phyloP scores from a whole-genome alignment of 2,888 invertebrate genomes.

The Drosophila flavopinicola region DNA sequence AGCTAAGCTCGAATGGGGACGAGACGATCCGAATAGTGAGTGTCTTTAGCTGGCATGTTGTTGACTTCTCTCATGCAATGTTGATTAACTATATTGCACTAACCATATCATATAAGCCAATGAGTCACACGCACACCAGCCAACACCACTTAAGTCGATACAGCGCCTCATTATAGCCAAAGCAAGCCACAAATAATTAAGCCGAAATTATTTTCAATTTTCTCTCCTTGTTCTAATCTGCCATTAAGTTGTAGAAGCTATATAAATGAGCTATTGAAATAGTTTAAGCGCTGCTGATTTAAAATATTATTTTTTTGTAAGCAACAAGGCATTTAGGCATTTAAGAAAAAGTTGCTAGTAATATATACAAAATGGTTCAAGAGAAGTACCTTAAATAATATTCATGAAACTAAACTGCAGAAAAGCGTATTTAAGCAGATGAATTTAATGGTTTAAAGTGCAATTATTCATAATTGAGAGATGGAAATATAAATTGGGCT shows the following conservation, averaged over 20 bases:
- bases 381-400: too few relatives aligned
- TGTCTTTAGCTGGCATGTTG: slow-evolving; percentile 57
- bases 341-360: too few relatives aligned
- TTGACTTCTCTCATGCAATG: slow-evolving; percentile 70
- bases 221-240: slow-evolving; percentile 29
- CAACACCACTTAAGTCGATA: slow-evolving; percentile 50
- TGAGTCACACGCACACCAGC: slow-evolving; percentile 60
- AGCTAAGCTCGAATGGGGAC: slow-evolving; percentile 54
- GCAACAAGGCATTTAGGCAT: background rate
- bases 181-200: slow-evolving; percentile 10
- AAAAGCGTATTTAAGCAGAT: too few relatives aligned
- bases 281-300: background rate
- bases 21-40: background rate
- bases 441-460: too few relatives aligned
- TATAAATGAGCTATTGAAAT: background rate
- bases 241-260: slow-evolving; percentile 10
- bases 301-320: background rate
- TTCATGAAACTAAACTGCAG: background rate
- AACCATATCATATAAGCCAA: slow-evolving; percentile 24
- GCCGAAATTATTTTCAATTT: slow-evolving; percentile 39
- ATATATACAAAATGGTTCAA: too few relatives aligned
- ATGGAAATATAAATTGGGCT: too few relatives aligned
- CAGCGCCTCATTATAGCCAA: slow-evolving; percentile 40
- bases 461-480: too few relatives aligned
- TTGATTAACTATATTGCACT: slow-evolving; percentile 71